These are phyloP conservation scores for Aradophagus sp. DNA, from an alignment of 1,140 invertebrate species.

Conservation along the genomic window DNA sequence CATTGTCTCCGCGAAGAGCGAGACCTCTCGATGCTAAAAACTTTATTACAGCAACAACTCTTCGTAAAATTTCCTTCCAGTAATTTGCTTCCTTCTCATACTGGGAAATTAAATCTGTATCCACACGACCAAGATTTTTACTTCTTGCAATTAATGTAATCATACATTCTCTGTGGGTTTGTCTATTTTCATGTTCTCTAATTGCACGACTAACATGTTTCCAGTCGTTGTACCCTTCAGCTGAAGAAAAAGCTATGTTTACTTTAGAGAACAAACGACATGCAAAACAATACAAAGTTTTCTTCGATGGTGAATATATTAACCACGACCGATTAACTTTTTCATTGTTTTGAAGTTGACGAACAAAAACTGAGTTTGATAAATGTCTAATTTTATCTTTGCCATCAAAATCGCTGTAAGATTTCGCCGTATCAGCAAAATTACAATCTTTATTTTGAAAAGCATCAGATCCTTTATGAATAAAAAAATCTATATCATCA, in stretches of 20 bases:
- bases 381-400: conserved; percentile 14
- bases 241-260: background rate
- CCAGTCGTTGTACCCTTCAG: conserved; percentile 20
- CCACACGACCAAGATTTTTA: no score
- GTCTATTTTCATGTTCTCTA: conserved; percentile 21
- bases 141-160: conserved; percentile 6
- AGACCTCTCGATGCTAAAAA: conserved; percentile 22
- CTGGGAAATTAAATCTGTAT: background rate
- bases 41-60: conserved; percentile 20
- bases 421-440: conserved; percentile 4
- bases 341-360: conserved; percentile 11
- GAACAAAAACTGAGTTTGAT: conserved; percentile 6
- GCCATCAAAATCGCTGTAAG: conserved; percentile 7
- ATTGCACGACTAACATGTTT: conserved; percentile 3
- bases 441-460: conserved; percentile 22
- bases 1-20: conserved; percentile 51
- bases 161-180: conserved; percentile 9
- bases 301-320: conserved; percentile 15
- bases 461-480: conserved; percentile 12
- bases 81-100: conserved; percentile 1
- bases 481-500: conserved; percentile 6
- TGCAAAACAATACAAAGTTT: conserved; percentile 13
- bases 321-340: conserved; percentile 17
- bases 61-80: conserved; percentile 13
- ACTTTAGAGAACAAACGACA: conserved; percentile 10